These are phyloP conservation scores for Cacatua alba DNA, from an alignment of 2,113 vertebrate genomes.

Conservation along the genomic window DNA sequence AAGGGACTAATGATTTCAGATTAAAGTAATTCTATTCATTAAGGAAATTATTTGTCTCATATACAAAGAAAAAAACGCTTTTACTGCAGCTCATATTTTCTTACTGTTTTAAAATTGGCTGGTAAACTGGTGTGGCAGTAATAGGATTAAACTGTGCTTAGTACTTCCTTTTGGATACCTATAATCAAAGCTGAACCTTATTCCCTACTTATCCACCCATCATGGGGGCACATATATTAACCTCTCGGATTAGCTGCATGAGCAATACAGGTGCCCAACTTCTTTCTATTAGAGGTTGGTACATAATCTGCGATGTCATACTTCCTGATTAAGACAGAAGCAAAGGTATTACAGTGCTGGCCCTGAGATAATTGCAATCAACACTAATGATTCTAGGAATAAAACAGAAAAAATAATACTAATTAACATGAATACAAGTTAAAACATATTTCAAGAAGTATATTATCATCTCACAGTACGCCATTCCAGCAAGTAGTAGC, in stretches of 20 bases:
- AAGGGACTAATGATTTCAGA: neutral
- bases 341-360: neutral
- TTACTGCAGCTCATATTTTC: neutral
- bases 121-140: neutral
- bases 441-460: neutral
- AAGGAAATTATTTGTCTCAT: neutral
- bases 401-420: neutral
- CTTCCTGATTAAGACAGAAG: neutral
- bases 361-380: neutral
- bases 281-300: neutral
- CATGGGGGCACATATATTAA: neutral
- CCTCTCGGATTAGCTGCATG: neutral
- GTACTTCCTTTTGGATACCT: neutral
- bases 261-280: neutral
- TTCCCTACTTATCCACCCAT: rapidly evolving
- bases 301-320: neutral
- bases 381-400: neutral
- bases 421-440: neutral
- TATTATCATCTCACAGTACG: neutral
- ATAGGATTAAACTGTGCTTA: neutral
- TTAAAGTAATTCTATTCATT: neutral
- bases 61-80: neutral
- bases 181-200: neutral
- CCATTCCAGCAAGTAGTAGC: neutral
- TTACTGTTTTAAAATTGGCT: neutral